Percentiles rank a stretch among this genome's conserved stretches.
phyloP scores from a whole-genome alignment of 1,140 invertebrate species.

The Drosophila pectinifera region DNA sequence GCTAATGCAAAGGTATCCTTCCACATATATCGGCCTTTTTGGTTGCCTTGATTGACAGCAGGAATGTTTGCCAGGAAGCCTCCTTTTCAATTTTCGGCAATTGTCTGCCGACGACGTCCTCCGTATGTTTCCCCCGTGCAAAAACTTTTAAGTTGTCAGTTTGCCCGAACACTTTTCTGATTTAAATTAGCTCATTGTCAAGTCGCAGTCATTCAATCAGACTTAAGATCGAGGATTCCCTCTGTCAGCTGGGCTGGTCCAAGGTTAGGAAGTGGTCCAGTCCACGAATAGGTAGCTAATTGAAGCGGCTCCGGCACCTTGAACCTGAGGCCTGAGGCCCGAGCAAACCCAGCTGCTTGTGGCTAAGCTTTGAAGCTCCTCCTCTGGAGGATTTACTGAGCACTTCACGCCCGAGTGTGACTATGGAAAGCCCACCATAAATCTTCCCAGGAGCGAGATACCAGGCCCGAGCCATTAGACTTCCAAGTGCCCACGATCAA shows the following conservation, averaged over 20 bases:
- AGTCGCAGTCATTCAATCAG: conserved; percentile 62
- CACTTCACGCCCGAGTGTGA: conserved; percentile 45
- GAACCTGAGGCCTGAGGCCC: conserved; percentile 19
- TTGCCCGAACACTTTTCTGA: conserved; percentile 77
- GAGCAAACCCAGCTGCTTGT: conserved; percentile 39
- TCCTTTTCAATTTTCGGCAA: conserved; percentile 67
- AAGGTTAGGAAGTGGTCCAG: conserved; percentile 49
- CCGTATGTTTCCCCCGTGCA: conserved; percentile 5
- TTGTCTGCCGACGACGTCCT: conserved; percentile 24
- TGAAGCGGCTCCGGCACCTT: conserved; percentile 9
- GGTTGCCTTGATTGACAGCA: conserved; percentile 74
- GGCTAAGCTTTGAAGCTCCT: conserved; percentile 17
- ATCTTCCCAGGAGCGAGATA: conserved; percentile 47
- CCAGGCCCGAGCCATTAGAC: conserved; percentile 55
- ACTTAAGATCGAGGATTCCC: conserved; percentile 40
- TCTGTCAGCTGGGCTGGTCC: conserved; percentile 26
- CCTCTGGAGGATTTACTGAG: conserved; percentile 11
- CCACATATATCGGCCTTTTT: conserved; percentile 50
- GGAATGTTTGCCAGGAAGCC: conserved; percentile 41
- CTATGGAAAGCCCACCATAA: conserved; percentile 59
- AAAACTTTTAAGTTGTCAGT: conserved; percentile 67
- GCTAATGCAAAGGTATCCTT: conserved; percentile 53
- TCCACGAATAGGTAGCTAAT: conserved; percentile 29
- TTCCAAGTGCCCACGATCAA: conserved; percentile 75
- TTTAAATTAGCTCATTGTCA: conserved; percentile 77